Evolutionary conservation across 2,888 invertebrate species (phyloP).

Genomic region (Dichetophora obliterata): DNA sequence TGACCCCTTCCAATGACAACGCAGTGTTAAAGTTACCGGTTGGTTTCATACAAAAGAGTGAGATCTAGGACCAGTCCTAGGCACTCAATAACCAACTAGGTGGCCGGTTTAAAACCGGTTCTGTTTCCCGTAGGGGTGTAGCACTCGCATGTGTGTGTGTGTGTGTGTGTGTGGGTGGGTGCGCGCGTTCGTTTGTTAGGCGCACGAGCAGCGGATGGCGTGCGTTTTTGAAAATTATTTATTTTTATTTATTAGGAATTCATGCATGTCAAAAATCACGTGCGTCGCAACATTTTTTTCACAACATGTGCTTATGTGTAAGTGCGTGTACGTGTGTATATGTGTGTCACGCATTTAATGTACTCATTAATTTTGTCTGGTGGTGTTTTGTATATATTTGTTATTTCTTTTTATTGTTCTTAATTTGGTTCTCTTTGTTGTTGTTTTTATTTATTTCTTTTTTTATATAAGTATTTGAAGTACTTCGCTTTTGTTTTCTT

Average conservation of each 20-base stretch:
- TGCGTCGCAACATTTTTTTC: neutral
- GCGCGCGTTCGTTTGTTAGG: neutral
- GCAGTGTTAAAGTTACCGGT: too few relatives aligned
- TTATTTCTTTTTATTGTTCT: neutral
- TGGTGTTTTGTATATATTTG: neutral
- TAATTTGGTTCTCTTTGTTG: neutral
- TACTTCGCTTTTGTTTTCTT: neutral
- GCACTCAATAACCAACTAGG: too few relatives aligned
- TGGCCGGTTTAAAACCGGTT: too few relatives aligned
- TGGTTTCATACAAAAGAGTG: too few relatives aligned
- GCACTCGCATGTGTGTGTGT: too few relatives aligned
- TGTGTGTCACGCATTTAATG: neutral
- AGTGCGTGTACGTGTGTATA: neutral
- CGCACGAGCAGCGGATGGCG: too few relatives aligned
- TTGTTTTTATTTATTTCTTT: neutral
- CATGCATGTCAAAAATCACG: slow-evolving; percentile 10
- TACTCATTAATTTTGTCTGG: neutral
- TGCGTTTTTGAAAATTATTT: too few relatives aligned
- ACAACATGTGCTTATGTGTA: neutral
- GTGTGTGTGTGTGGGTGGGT: neutral
- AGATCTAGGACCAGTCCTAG: too few relatives aligned
- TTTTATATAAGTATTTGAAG: neutral
- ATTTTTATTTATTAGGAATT: neutral
- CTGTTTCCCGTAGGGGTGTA: too few relatives aligned
- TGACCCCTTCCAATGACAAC: too few relatives aligned